Evolutionary conservation across 2,797 vertebrate species (phyloP), one percentile per base, ranked within the genome.

Genomic region (Hoplostethus mediterraneus): DNA sequence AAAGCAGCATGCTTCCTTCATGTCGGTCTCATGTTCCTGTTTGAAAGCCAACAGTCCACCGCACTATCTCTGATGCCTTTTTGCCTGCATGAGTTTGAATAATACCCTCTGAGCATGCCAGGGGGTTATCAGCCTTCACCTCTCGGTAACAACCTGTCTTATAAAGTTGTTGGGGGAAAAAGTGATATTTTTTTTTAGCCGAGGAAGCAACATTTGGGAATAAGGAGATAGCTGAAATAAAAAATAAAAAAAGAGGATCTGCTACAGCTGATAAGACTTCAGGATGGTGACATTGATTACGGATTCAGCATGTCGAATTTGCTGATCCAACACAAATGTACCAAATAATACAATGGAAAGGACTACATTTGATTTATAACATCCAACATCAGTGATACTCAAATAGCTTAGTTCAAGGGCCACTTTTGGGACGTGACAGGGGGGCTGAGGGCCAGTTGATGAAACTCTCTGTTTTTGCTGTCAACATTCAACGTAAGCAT

Each of bases 101-200:
- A 90, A 93, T 87, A 84, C 77, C 83, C 88, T 88, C 67, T 63
- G 81, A 87, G 84, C 79, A 60, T 83, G 78, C 82, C 83, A 49
- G 78, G 83, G 84, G 93, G 92, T 94, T 94, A 94, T 94, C 94
- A 76, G 87, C 83, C 11, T 75, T 81, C 81, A 83, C 85, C 90
- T 88, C 75, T 79, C 44, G 86, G 81, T 79, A 88, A 89, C 89
- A 89, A 82, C 77, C 77, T 67, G 77, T 83, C 90, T 90, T 88
- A 83, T 87, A 80, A 88, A 91, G 86, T 91, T 88, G 89, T 90
- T 88, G 76, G 74, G 30, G 44, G 11, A 8, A 44, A 70, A 86
- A 82, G 79, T 58, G 31, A 38, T 55, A 49, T 17, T 63, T 66
- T 71, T 81, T 57, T 76, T 65, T 16, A 62, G 73, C 53, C 6